phyloP scores from a whole-genome alignment of 2,888 invertebrate genomes.

The Diachrysia chrysitis region DNA sequence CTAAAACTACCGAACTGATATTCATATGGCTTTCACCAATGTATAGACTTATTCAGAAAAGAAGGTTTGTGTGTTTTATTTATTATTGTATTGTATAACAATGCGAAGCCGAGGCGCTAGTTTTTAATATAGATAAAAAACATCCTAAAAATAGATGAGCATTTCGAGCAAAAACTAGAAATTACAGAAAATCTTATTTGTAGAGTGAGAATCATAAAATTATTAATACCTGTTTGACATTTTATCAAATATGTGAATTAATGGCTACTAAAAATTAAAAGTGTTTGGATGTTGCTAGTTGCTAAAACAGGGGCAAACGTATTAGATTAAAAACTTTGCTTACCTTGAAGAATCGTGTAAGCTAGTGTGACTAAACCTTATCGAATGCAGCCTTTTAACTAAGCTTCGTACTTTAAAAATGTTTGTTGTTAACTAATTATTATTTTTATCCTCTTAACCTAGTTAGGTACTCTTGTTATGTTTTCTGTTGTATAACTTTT shows the following conservation, averaged over 20 bases:
- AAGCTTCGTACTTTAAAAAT: neutral
- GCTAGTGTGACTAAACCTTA: neutral
- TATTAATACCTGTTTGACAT: neutral
- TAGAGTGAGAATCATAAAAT: neutral
- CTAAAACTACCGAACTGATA: no score
- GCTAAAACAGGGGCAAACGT: neutral
- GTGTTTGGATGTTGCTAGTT: neutral
- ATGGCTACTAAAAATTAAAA: neutral
- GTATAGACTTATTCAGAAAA: no score
- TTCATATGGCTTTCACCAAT: no score
- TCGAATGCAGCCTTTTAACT: neutral
- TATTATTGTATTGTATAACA: no score
- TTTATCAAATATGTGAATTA: neutral
- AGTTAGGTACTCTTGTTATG: neutral
- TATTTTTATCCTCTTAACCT: neutral
- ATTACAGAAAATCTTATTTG: neutral
- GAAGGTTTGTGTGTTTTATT: no score
- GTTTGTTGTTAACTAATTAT: neutral
- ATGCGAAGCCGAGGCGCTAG: no score
- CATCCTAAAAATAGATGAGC: no score
- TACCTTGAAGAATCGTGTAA: neutral
- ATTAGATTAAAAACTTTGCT: neutral
- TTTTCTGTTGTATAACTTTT: neutral
- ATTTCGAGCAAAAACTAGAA: no score
- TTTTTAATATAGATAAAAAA: no score